Percentiles rank a stretch among this genome's conserved stretches.
phyloP scores from a whole-genome alignment of 2,113 vertebrate genomes.

The Tachycineta bicolor region DNA sequence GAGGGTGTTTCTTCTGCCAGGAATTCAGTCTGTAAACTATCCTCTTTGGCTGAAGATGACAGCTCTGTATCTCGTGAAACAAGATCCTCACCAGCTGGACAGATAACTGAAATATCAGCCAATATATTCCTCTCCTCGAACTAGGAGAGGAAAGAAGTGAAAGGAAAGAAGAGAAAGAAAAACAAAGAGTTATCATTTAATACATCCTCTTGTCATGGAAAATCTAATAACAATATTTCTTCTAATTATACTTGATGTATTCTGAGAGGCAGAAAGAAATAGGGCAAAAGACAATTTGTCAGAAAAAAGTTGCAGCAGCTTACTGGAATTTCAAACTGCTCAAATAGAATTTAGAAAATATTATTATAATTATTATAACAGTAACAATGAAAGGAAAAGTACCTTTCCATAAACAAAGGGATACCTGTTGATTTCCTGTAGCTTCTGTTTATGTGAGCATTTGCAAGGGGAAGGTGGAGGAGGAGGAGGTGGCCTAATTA shows the following conservation, averaged over 20 bases:
- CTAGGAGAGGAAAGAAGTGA: not conserved
- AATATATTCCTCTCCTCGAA: slow-evolving; percentile 42
- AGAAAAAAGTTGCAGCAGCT: not conserved
- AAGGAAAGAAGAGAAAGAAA: not conserved
- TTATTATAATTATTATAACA: not conserved
- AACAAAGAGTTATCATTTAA: not conserved
- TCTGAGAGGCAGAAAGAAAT: not conserved
- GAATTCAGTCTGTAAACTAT: slow-evolving; percentile 68
- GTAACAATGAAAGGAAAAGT: not conserved
- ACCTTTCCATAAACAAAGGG: not conserved
- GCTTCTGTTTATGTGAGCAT: not conserved
- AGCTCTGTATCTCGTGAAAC: slow-evolving; percentile 58
- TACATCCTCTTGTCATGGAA: not conserved
- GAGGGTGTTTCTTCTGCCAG: slow-evolving; percentile 78
- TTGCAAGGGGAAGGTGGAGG: not conserved
- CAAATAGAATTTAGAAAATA: not conserved
- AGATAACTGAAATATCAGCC: slow-evolving; percentile 14
- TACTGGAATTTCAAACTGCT: not conserved
- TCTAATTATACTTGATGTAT: not conserved
- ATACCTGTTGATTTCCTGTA: not conserved
- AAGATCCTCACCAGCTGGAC: slow-evolving; percentile 59
- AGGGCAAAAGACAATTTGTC: not conserved
- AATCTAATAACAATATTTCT: not conserved
- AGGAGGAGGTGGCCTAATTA: not conserved
- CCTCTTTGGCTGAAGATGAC: slow-evolving; percentile 48